A percentile compares a stretch with the other conserved stretches of the same genome.
phyloP scores from a whole-genome alignment of 2,113 vertebrate genomes.

The Ictalurus furcatus region DNA sequence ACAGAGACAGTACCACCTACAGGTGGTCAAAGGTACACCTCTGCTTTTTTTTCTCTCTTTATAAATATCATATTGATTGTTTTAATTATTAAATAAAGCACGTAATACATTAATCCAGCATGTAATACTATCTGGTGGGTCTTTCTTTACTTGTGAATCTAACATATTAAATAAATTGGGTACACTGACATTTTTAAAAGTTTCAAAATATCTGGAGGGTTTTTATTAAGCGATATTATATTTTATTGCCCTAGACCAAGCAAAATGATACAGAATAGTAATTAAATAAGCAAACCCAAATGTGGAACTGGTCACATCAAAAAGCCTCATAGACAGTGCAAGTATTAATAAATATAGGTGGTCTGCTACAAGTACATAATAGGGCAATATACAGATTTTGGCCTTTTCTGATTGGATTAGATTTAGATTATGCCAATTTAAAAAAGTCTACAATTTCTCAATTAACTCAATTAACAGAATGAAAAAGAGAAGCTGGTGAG shows the following conservation, averaged over 20 bases:
- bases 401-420: neutral
- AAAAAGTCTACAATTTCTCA: neutral
- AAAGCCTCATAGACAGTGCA: too few species aligned
- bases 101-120: too few species aligned
- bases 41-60: neutral
- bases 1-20: conserved; percentile 38
- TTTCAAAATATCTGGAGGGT: neutral
- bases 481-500: neutral
- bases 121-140: too few species aligned
- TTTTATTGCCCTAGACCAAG: neutral
- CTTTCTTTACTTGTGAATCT: neutral
- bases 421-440: neutral
- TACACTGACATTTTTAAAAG: neutral
- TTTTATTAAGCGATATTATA: neutral
- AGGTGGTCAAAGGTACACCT: neutral
- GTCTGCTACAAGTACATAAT: neutral
- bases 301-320: neutral
- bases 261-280: neutral
- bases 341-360: neutral
- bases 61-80: too few species aligned
- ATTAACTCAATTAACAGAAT: neutral
- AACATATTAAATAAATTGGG: neutral
- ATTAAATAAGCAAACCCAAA: neutral
- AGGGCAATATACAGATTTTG: neutral
- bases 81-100: too few species aligned